These are phyloP conservation scores for Limnodromus scolopaceus DNA, from an alignment of 2,797 vertebrate species.

Conservation along the genomic window DNA sequence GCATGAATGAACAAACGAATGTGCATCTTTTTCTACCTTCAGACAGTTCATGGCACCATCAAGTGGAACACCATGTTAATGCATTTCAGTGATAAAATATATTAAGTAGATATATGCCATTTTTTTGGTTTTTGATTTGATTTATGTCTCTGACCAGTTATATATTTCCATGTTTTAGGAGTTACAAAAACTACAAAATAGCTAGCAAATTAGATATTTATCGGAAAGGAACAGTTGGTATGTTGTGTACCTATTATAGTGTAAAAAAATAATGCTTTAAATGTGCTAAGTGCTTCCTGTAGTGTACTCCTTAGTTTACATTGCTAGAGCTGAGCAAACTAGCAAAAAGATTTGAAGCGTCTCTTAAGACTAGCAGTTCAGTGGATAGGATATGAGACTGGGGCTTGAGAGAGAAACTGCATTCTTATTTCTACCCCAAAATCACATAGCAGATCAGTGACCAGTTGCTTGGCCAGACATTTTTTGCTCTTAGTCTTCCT, in stretches of 20 bases:
- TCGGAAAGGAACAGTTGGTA: not conserved
- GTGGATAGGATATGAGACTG: not conserved
- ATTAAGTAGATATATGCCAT: not conserved
- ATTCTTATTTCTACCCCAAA: not conserved
- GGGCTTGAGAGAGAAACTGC: not conserved
- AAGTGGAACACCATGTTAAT: not conserved
- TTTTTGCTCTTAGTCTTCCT: not conserved
- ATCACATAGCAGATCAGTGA: not conserved
- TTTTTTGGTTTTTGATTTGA: not conserved
- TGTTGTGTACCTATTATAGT: rapidly evolving
- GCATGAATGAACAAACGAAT: not conserved
- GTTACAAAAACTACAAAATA: not conserved
- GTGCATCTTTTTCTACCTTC: not conserved
- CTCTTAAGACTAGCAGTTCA: not conserved
- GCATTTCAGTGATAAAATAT: not conserved
- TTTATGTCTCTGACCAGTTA: not conserved
- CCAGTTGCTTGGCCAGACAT: not conserved
- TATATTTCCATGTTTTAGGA: not conserved
- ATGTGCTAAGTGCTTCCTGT: not conserved
- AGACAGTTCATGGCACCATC: conserved; percentile 22
- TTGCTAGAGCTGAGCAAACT: not conserved
- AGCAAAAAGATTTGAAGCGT: not conserved
- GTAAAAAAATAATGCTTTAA: not conserved
- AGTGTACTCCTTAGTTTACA: not conserved
- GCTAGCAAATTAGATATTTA: not conserved